phyloP scores from a whole-genome alignment of 2,888 invertebrate genomes.

The Morpho deidamia region DNA sequence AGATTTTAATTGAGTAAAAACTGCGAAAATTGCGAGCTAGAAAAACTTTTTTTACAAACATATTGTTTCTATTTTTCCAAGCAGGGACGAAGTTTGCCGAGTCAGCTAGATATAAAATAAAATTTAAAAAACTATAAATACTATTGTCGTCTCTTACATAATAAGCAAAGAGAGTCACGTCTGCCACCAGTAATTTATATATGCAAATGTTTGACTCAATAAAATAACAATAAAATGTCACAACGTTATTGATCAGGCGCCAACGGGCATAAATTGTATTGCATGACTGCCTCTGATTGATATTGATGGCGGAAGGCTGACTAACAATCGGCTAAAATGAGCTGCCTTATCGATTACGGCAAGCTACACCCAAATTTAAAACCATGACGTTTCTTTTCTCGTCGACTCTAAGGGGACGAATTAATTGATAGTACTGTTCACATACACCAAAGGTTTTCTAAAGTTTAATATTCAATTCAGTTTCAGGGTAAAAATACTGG shows the following conservation, averaged over 20 bases:
- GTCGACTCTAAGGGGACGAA: too few species aligned
- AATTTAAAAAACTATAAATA: neutral
- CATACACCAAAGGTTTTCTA: too few species aligned
- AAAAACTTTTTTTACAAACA: too few species aligned
- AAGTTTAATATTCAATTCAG: too few species aligned
- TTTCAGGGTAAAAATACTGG: too few species aligned
- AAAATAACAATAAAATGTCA: conserved; percentile 3
- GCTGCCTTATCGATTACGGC: conserved; percentile 9
- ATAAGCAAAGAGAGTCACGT: too few species aligned
- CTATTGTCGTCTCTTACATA: too few species aligned
- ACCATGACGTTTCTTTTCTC: conserved; percentile 1
- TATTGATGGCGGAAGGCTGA: conserved; percentile 51
- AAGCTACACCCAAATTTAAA: conserved; percentile 17
- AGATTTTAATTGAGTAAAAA: too few species aligned
- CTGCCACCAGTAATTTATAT: neutral
- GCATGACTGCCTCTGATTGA: conserved; percentile 50
- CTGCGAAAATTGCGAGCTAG: too few species aligned
- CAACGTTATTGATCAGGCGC: conserved; percentile 10
- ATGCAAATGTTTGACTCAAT: neutral
- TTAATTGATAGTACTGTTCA: too few species aligned
- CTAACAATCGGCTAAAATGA: conserved; percentile 19
- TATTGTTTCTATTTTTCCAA: too few species aligned
- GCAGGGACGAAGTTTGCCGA: too few species aligned
- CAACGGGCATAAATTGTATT: conserved; percentile 22
- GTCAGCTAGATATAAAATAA: neutral